Percentiles rank a stretch among this genome's conserved stretches.
Evolutionary conservation across 2,113 vertebrate genomes (phyloP).

Genomic region (Lynx canadensis): DNA sequence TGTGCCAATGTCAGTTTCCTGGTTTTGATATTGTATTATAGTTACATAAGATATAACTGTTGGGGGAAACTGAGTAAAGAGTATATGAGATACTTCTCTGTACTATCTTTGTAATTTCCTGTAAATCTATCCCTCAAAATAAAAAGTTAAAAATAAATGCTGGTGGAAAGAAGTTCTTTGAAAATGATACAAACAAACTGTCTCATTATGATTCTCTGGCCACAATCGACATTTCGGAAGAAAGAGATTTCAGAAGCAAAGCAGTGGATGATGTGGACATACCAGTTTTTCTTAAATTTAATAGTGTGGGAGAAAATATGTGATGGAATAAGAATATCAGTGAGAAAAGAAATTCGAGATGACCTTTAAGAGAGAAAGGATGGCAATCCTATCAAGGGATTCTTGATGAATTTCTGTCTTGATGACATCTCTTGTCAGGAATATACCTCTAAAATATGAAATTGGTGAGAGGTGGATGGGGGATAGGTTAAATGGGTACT

Average conservation of each 20-base stretch:
- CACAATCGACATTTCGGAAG: neutral
- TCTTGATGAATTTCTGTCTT: neutral
- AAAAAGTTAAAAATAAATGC: slow-evolving; percentile 19
- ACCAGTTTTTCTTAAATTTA: slow-evolving; percentile 12
- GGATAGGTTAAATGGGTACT: too few species aligned
- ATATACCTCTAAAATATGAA: neutral
- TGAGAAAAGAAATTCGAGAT: neutral
- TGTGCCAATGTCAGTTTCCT: neutral
- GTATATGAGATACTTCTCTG: neutral
- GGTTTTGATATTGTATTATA: neutral
- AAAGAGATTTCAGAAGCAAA: neutral
- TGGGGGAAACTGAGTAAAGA: neutral
- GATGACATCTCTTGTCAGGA: neutral
- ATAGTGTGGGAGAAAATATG: neutral
- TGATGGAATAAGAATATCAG: neutral
- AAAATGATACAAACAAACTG: neutral
- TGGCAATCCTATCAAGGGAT: neutral
- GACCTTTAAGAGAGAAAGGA: neutral
- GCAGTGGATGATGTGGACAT: neutral
- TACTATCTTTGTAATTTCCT: neutral
- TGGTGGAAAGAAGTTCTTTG: neutral
- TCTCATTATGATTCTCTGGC: neutral
- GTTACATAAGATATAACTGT: neutral
- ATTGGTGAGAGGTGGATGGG: neutral
- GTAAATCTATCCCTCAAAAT: neutral